These are phyloP conservation scores for Acromyrmex heyeri DNA, from an alignment of 1,140 invertebrate species.

Conservation along the genomic window DNA sequence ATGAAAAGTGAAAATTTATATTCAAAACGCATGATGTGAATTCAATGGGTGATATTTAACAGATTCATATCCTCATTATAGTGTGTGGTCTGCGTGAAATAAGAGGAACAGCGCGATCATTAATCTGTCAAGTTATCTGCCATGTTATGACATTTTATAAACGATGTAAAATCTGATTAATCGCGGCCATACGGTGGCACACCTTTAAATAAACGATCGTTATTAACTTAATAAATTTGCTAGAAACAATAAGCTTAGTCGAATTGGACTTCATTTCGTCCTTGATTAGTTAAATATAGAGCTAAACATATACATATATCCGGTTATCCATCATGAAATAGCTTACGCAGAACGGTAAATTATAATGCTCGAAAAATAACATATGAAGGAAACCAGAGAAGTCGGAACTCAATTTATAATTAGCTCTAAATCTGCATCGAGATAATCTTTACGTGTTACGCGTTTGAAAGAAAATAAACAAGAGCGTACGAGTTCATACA, in stretches of 20 bases:
- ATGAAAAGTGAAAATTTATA: background rate
- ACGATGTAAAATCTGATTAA: conserved; percentile 78
- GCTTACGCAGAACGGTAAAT: conserved; percentile 17
- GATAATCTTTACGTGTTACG: conserved; percentile 25
- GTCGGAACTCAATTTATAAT: conserved; percentile 48
- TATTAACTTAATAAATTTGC: conserved; percentile 83
- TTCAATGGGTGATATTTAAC: conserved; percentile 69
- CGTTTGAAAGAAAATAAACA: conserved; percentile 42
- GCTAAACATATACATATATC: conserved; percentile 54
- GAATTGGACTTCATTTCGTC: conserved; percentile 50
- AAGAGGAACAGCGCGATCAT: conserved; percentile 73
- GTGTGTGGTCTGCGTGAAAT: conserved; percentile 65
- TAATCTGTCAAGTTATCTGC: conserved; percentile 76
- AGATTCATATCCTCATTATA: conserved; percentile 77
- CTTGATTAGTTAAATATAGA: conserved; percentile 59
- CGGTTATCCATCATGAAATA: conserved; percentile 35
- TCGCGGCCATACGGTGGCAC: conserved; percentile 70
- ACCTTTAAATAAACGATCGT: conserved; percentile 80
- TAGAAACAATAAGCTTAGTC: conserved; percentile 78
- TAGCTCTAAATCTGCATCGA: conserved; percentile 47
- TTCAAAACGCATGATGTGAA: background rate
- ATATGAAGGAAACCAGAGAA: conserved; percentile 49
- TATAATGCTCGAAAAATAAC: conserved; percentile 48
- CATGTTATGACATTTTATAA: conserved; percentile 83
- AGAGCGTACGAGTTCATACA: background rate